Percentiles rank a stretch among this genome's conserved stretches.
These are phyloP conservation scores for Nebria ingens DNA, from an alignment of 1,140 invertebrate genomes.

Conservation along the genomic window DNA sequence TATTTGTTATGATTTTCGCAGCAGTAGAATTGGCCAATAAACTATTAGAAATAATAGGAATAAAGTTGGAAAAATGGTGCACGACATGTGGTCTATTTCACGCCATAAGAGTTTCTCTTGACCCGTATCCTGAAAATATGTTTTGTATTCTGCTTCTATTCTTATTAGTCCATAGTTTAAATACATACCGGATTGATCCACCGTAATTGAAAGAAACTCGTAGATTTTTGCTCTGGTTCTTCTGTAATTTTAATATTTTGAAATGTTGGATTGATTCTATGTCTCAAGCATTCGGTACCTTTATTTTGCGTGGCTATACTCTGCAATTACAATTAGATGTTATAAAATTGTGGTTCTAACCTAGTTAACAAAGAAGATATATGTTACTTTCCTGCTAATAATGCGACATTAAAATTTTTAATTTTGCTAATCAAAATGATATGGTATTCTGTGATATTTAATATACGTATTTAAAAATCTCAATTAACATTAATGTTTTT, in stretches of 20 bases:
- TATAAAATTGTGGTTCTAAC: too few species aligned
- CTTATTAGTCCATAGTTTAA: constrained; percentile 1
- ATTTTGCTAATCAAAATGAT: too few species aligned
- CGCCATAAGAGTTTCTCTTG: constrained; percentile 54
- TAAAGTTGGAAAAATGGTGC: constrained; percentile 60
- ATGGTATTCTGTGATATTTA: too few species aligned
- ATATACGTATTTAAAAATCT: too few species aligned
- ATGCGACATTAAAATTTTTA: too few species aligned
- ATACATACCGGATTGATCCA: constrained; percentile 21
- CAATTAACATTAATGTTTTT: too few species aligned
- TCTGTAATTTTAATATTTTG: background rate
- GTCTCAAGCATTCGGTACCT: background rate
- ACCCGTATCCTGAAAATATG: constrained; percentile 41
- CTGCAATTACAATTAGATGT: constrained; percentile 9
- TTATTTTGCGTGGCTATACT: background rate
- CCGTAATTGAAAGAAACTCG: constrained; percentile 20
- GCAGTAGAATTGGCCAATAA: constrained; percentile 62
- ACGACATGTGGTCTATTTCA: constrained; percentile 54
- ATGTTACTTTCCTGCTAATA: too few species aligned
- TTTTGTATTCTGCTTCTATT: too few species aligned
- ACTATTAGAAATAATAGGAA: constrained; percentile 62
- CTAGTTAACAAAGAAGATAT: too few species aligned
- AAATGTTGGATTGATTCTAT: background rate
- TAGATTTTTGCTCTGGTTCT: background rate
- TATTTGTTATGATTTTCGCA: constrained; percentile 42